Evolutionary conservation across 1,140 invertebrate genomes (phyloP), one percentile per base, ranked within the genome.

Genomic region (Pseudomyrmex cubaensis): DNA sequence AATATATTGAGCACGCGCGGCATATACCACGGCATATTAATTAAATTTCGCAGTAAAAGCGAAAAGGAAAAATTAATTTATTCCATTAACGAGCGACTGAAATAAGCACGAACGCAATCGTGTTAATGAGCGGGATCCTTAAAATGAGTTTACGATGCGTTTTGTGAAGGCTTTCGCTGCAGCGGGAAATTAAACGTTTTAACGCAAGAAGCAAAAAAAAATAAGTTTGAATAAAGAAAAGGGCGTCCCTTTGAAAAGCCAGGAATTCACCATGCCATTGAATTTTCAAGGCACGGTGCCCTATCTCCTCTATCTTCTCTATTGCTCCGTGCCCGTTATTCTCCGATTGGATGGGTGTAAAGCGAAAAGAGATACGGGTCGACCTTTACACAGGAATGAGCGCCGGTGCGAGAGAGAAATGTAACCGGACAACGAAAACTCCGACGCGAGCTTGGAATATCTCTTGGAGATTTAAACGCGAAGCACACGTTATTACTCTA

Each of bases 321-420:
- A 61, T 61, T 54, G 15, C 54, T 44, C 4, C 44, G 22, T 48
- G 48, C 17, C 44, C 67, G 48, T 56, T 35, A 61, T 72, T 72
- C 54, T 20, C 12, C 64, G 54, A 78, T 70, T 72, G 66, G 56
- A 15, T 59, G 54, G 10, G 13, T 80, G 54, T 35, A 72, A 72
- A 72, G 15, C 66, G 44, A 59, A n/a, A 80, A n/a, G 10, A 72
- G 64, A 80, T 72, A 80, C 46, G 66, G 59, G 22, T 72, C 76
- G 50, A 70, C 35, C 15, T 72, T 25, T 25, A 50, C n/a, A n/a
- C 13, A 61, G 54, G 20, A 61, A 72, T 25, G 52, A 22, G 35
- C 46, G 15, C 0, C 35, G 0, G 35, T 35, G 54, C 10, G 66
- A 20, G n/a, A 50, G 56, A 72, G 57, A 72, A 70, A 61, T 61